phyloP scores from a whole-genome alignment of 2,797 vertebrate species.

The Pseudochirops cupreus region DNA sequence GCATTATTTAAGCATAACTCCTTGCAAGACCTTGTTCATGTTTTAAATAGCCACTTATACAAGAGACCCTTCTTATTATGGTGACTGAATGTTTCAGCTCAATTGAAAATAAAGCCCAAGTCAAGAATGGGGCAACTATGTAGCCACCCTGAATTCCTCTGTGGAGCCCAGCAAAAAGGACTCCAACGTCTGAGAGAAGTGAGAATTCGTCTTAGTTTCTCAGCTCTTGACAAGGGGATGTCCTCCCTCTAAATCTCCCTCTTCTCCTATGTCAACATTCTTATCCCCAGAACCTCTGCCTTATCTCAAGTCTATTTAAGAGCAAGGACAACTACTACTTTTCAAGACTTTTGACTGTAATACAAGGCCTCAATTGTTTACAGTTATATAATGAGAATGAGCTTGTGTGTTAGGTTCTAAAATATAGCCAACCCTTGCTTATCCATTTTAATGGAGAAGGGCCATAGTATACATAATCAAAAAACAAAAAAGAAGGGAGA shows the following conservation, averaged over 20 bases:
- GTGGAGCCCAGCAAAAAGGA: not conserved
- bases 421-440: not conserved
- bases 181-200: not conserved
- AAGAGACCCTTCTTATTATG: not conserved
- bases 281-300: not conserved
- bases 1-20: slow-evolving; percentile 11
- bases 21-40: not conserved
- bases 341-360: not conserved
- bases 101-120: not conserved
- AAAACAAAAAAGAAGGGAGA: not conserved
- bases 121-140: not conserved
- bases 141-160: not conserved
- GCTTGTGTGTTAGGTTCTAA: not conserved
- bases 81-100: not conserved
- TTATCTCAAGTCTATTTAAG: not conserved
- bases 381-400: not conserved
- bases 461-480: not conserved
- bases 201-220: not conserved
- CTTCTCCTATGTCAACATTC: not conserved
- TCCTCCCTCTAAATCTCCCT: not conserved
- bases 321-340: not conserved
- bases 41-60: not conserved
- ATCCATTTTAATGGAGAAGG: not conserved
- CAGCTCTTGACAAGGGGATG: not conserved
- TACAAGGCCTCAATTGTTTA: no score